Evolutionary conservation across 2,113 vertebrate species (phyloP), one percentile per base, ranked within the genome.

Genomic region (Serinus canaria): DNA sequence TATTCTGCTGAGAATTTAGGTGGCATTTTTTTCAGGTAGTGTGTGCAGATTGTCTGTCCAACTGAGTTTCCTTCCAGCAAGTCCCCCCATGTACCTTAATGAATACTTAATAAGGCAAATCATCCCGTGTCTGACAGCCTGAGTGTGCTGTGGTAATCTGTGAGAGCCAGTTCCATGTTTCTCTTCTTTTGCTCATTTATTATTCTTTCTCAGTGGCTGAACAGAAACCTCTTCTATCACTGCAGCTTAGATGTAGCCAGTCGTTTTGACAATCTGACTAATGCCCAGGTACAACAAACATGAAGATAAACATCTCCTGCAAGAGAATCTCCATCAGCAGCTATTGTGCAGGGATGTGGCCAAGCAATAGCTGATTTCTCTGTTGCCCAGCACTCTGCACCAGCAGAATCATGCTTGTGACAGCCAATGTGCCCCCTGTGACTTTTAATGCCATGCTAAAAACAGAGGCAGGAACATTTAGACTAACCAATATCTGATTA

Each of bases 21-120:
- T 37, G 27, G 4, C 19, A 4, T 56, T 44, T 81, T 80, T 87
- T 79, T 59, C 22, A 76, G 27, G 19, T 53, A 14, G 4, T 46
- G 9, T 27, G 13, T 62, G n/a, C 15, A 43, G 31, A 59, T 37
- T 83, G 7, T 43, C 31, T 92, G 19, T 78, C 47, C 66, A 73
- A 35, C 6, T 55, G 50, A 56, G 14, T 83, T 87, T 88, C 56
- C 33, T 90, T 93, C 43, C 22, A 43, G 3, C 1, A 59, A 52
- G 25, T 56, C 18, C 25, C 7, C 33, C 50, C 67, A 23, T 17
- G 55, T 55, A 19, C 16, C 81, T 66, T 84, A 72, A 85, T 68
- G 62, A 88, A 93, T 95, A 83, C 49, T 87, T 93, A 73, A 80
- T 85, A 83, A 64, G 64, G 64, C 41, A 90, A 78, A 84, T 75